phyloP scores from a whole-genome alignment of 2,113 vertebrate genomes.

The Petrocephalus zakoni region DNA sequence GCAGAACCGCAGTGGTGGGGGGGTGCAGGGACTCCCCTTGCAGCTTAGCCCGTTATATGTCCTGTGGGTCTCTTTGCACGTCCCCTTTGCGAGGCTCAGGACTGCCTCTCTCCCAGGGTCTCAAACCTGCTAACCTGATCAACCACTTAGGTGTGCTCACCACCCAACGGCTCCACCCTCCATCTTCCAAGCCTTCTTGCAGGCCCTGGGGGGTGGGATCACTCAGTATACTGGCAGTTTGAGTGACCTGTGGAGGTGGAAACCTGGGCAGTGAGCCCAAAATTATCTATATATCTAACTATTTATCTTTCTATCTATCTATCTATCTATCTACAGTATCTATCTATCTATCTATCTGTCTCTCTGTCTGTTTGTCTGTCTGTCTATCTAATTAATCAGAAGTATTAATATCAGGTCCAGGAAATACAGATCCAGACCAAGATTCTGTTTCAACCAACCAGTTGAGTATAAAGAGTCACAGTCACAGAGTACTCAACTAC shows the following conservation, averaged over 20 bases:
- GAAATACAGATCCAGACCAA: no score
- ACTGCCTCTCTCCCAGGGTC: not conserved
- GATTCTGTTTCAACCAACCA: no score
- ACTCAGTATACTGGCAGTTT: not conserved
- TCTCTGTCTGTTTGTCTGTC: no score
- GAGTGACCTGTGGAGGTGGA: not conserved
- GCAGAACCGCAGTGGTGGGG: conserved; percentile 6
- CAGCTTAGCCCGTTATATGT: conserved; percentile 33
- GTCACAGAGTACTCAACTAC: no score
- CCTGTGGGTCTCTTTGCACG: not conserved
- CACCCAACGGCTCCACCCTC: not conserved
- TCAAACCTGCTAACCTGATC: not conserved
- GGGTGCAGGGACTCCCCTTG: conserved; percentile 14
- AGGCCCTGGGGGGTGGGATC: not conserved
- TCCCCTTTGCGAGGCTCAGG: not conserved
- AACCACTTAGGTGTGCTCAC: not conserved
- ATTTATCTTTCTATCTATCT: no score
- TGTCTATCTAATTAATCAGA: no score
- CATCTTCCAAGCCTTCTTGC: not conserved
- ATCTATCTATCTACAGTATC: not conserved
- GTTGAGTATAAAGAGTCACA: no score
- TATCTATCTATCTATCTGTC: no score
- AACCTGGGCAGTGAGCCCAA: not conserved
- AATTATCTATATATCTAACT: no score
- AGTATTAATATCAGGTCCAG: no score